These are phyloP conservation scores for Abscondita cerata DNA, from an alignment of 2,888 invertebrate species.

Conservation along the genomic window DNA sequence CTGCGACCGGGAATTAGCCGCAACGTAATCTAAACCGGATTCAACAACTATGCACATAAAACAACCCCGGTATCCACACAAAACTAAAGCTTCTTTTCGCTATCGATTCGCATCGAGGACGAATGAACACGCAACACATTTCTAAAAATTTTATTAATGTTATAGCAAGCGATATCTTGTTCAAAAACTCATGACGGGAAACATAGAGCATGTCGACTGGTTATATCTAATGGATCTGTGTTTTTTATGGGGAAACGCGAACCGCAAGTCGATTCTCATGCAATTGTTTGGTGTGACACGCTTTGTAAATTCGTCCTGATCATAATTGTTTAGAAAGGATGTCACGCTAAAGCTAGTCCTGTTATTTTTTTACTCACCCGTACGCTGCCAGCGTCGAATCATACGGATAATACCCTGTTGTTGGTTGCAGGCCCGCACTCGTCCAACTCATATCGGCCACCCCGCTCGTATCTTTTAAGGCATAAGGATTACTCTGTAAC, in stretches of 20 bases:
- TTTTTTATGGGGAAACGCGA: constrained; percentile 44
- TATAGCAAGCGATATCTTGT: constrained; percentile 37
- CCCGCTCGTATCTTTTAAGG: constrained; percentile 80
- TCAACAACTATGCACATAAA: constrained; percentile 33
- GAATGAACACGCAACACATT: constrained; percentile 31
- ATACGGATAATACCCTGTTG: constrained; percentile 92
- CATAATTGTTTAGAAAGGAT: constrained; percentile 32
- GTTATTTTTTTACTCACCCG: constrained; percentile 73
- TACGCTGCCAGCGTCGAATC: constrained; percentile 92
- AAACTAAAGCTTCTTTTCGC: constrained; percentile 11
- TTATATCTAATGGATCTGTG: constrained; percentile 45
- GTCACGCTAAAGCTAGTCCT: constrained; percentile 25
- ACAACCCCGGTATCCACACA: constrained; percentile 17
- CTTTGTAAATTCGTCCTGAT: constrained; percentile 38
- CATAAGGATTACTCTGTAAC: constrained; percentile 86
- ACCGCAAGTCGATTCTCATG: constrained; percentile 46
- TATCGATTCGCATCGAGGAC: constrained; percentile 10
- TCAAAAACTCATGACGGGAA: constrained; percentile 42
- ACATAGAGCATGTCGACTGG: constrained; percentile 44
- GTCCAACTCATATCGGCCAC: constrained; percentile 93
- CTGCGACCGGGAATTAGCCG: constrained; percentile 50
- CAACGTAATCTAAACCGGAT: constrained; percentile 38
- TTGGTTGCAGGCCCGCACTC: constrained; percentile 87
- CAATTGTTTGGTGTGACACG: constrained; percentile 47
- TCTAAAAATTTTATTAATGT: constrained; percentile 39